phyloP scores from a whole-genome alignment of 2,888 invertebrate genomes.

The Calameuta filiformis region DNA sequence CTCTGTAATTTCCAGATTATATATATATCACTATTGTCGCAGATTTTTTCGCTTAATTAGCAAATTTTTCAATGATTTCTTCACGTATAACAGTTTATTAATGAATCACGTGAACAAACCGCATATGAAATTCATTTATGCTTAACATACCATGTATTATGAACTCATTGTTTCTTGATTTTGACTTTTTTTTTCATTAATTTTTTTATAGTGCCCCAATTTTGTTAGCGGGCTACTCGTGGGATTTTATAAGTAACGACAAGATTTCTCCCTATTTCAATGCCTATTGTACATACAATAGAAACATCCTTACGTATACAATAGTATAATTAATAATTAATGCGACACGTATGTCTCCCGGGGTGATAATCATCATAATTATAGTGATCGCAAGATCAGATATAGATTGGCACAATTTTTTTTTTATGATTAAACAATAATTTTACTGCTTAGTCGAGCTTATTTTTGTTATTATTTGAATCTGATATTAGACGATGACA shows the following conservation, averaged over 20 bases:
- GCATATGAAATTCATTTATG: not conserved
- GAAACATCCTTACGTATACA: slow-evolving; percentile 15
- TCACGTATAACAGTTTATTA: not conserved
- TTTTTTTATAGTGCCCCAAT: slow-evolving; percentile 2
- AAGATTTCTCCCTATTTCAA: not conserved
- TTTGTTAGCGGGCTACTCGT: not conserved
- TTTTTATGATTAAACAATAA: not conserved
- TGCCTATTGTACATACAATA: slow-evolving; percentile 4
- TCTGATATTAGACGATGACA: not conserved
- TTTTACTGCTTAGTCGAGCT: not conserved
- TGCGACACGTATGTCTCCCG: slow-evolving; percentile 1
- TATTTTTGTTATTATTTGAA: not conserved
- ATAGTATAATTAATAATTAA: slow-evolving; percentile 6
- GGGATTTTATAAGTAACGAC: not conserved
- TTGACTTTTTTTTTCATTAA: slow-evolving; percentile 17
- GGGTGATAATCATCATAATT: not conserved
- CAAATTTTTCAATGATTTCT: not conserved
- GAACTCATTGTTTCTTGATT: not conserved
- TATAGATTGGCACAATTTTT: not conserved
- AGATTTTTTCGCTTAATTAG: not conserved
- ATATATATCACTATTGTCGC: not conserved
- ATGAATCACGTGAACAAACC: not conserved
- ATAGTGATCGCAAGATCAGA: not conserved
- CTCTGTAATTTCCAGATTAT: not conserved
- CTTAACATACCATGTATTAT: not conserved